These are phyloP conservation scores for Incurvaria masculella DNA, from an alignment of 2,888 invertebrate genomes.

Conservation along the genomic window DNA sequence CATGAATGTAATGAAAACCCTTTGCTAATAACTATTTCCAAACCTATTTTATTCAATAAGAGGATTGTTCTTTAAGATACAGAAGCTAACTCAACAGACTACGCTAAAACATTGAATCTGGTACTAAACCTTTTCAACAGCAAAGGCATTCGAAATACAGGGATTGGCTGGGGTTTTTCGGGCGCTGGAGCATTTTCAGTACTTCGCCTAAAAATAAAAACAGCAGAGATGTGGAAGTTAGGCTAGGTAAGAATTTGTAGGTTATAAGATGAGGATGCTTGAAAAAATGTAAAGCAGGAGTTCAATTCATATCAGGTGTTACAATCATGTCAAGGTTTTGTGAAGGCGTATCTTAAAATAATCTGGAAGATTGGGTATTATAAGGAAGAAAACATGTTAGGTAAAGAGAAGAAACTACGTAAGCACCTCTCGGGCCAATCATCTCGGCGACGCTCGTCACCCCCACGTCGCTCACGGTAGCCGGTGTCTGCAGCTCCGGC, in stretches of 20 bases:
- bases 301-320: too few species aligned
- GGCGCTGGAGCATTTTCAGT: slow-evolving; percentile 31
- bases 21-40: too few species aligned
- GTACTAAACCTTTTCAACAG: background rate
- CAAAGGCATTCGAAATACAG: background rate
- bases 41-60: too few species aligned
- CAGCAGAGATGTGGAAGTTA: slow-evolving; percentile 1
- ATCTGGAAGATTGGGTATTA: background rate
- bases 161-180: slow-evolving; percentile 18
- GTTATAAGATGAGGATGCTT: background rate
- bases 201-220: slow-evolving; percentile 37
- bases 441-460: slow-evolving; percentile 71
- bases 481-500: slow-evolving; percentile 64
- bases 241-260: background rate
- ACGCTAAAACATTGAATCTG: too few species aligned
- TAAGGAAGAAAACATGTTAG: slow-evolving; percentile 4
- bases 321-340: background rate
- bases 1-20: too few species aligned
- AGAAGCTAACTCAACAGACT: too few species aligned
- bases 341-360: background rate
- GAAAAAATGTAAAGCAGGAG: too few species aligned
- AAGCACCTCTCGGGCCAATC: slow-evolving; percentile 75
- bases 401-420: slow-evolving; percentile 1
- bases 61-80: too few species aligned
- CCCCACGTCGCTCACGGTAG: slow-evolving; percentile 58